Evolutionary conservation across 2,797 vertebrate genomes (phyloP).

Genomic region (Myotis planiceps): DNA sequence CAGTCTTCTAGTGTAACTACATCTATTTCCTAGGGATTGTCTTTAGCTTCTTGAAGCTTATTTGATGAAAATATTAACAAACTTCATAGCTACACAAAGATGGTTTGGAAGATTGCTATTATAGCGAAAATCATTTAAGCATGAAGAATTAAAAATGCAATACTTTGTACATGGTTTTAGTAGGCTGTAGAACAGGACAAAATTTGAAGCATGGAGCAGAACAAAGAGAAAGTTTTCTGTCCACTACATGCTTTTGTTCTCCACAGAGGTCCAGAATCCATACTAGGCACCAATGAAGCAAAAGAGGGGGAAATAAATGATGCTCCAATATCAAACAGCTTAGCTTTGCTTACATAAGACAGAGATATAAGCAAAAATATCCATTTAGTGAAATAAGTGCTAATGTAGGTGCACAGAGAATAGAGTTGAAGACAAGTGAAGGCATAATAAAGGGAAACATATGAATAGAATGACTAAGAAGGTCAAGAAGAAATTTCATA

Average conservation of each 20-base stretch:
- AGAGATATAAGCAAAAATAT: not conserved
- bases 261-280: not conserved
- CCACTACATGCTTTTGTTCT: not conserved
- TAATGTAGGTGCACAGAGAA: not conserved
- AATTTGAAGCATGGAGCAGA: not conserved
- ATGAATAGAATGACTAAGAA: not conserved
- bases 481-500: not conserved
- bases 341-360: not conserved
- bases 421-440: not conserved
- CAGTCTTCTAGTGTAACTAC: not conserved
- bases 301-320: not conserved
- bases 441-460: not conserved
- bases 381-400: not conserved
- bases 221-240: not conserved
- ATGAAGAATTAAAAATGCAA: not conserved
- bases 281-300: not conserved
- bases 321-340: not conserved
- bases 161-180: not conserved
- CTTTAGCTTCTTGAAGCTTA: constrained; percentile 19
- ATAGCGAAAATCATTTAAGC: not conserved
- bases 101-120: not conserved
- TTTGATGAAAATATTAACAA: constrained; percentile 53
- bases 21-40: not conserved
- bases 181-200: not conserved
- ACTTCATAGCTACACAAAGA: constrained; percentile 5